Evolutionary conservation across 2,797 vertebrate species (phyloP), one percentile per base, ranked within the genome.

Genomic region (Anas capensis): DNA sequence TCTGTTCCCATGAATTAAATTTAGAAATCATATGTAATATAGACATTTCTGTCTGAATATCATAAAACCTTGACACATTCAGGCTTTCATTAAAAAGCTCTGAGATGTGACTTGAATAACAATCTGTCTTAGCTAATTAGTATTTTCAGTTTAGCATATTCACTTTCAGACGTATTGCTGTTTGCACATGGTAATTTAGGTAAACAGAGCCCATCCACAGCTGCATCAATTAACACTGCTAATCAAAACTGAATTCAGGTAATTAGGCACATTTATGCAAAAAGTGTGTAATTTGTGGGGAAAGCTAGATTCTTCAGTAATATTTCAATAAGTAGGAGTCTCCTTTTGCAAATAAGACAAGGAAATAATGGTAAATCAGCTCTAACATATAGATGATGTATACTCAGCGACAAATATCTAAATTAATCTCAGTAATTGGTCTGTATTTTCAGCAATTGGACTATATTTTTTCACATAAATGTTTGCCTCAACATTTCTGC

Each of bases 191-290:
- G 98, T 98, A 98, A 98, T 98, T 98, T 98, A 98, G 97, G 98
- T 98, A 98, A 98, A 98, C 98, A 98, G 98, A 98, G 98, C 98
- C 97, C 96, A 98, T 98, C 98, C 98, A 97, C 98, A 98, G 98
- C 98, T 98, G 98, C 98, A 98, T 98, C 98, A 98, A 98, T 98
- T 98, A 98, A 98, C 98, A 98, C 97, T 98, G 98, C 98, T 98
- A 98, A 98, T 98, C 98, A 98, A 98, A 98, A 98, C 98, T 98
- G 98, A 98, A 98, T 98, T 98, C 98, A 98, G 98, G 98, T 98
- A 98, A 98, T 98, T 98, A 98, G 98, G 97, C 98, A 97, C 97
- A 98, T 98, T 98, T 98, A 98, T 98, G 98, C 98, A 97, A 98
- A 98, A 98, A 98, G 97, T 98, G 95, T 97, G 96, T 97, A 98